Evolutionary conservation across 2,888 invertebrate genomes (phyloP).

Genomic region (Scaptomyza flava): DNA sequence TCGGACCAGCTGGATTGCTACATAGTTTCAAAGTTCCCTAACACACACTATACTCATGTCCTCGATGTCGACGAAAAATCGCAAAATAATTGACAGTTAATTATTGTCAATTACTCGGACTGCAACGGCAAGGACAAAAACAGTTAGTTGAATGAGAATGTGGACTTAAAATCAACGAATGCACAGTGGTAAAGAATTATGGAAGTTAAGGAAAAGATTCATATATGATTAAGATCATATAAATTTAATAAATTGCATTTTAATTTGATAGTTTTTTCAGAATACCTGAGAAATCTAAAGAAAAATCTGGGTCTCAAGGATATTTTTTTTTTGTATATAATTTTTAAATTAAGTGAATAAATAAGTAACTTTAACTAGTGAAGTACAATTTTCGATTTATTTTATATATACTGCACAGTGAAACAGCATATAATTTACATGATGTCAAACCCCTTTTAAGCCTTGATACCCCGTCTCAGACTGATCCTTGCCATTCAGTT

Average conservation of each 20-base stretch:
- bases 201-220: too few relatives aligned
- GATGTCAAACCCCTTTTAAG: too few relatives aligned
- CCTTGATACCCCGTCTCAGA: neutral
- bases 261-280: too few relatives aligned
- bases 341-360: too few relatives aligned
- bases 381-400: too few relatives aligned
- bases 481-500: constrained; percentile 3
- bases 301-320: too few relatives aligned
- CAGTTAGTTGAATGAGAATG: constrained; percentile 5
- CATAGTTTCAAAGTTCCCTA: constrained; percentile 1
- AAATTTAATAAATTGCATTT: too few relatives aligned
- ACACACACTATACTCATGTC: constrained; percentile 25
- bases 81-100: constrained; percentile 81
- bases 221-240: too few relatives aligned
- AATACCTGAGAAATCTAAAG: too few relatives aligned
- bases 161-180: constrained; percentile 20
- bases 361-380: neutral
- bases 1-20: constrained; percentile 2
- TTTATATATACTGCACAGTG: too few relatives aligned
- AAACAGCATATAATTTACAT: too few relatives aligned
- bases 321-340: too few relatives aligned
- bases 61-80: constrained; percentile 63
- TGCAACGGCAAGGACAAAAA: constrained; percentile 26
- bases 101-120: constrained; percentile 80
- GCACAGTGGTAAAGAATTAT: constrained; percentile 22